phyloP scores from a whole-genome alignment of 1,140 invertebrate genomes.

The Gonioctena quinquepunctata region DNA sequence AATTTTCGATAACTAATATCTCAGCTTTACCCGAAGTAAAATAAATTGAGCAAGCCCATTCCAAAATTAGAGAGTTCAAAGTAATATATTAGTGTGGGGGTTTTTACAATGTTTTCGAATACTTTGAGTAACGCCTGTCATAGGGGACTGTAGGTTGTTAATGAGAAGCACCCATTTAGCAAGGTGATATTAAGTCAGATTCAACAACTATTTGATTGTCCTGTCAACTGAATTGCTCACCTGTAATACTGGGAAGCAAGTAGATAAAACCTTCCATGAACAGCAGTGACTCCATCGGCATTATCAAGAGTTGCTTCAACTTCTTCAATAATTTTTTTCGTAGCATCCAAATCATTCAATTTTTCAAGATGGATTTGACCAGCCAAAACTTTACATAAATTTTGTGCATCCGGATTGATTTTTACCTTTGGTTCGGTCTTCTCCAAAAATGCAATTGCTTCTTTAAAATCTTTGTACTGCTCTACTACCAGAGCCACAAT shows the following conservation, averaged over 20 bases:
- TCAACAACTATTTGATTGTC: too few species aligned
- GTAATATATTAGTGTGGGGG: too few species aligned
- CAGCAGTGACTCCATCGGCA: constrained; percentile 87
- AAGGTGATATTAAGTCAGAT: too few species aligned
- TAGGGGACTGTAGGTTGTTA: too few species aligned
- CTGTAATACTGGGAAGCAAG: constrained; percentile 90
- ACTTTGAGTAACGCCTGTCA: too few species aligned
- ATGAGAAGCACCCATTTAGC: too few species aligned
- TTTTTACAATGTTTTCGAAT: too few species aligned
- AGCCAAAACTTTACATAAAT: constrained; percentile 82
- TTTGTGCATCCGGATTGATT: constrained; percentile 80
- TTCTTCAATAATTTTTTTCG: constrained; percentile 90
- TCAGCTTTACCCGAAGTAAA: too few species aligned
- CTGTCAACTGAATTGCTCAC: constrained; percentile 39
- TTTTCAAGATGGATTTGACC: constrained; percentile 85
- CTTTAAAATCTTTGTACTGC: constrained; percentile 79
- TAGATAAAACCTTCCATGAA: constrained; percentile 94
- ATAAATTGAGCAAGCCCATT: too few species aligned
- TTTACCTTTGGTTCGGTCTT: constrained; percentile 89
- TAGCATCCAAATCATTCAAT: constrained; percentile 78
- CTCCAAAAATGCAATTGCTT: constrained; percentile 83
- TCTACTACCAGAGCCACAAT: constrained; percentile 79
- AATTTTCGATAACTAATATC: too few species aligned
- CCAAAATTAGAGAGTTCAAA: too few species aligned
- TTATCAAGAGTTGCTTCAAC: constrained; percentile 85